Conservation (phyloP, 2,113 vertebrate genomes). For the Clarias batrachus region DNA sequence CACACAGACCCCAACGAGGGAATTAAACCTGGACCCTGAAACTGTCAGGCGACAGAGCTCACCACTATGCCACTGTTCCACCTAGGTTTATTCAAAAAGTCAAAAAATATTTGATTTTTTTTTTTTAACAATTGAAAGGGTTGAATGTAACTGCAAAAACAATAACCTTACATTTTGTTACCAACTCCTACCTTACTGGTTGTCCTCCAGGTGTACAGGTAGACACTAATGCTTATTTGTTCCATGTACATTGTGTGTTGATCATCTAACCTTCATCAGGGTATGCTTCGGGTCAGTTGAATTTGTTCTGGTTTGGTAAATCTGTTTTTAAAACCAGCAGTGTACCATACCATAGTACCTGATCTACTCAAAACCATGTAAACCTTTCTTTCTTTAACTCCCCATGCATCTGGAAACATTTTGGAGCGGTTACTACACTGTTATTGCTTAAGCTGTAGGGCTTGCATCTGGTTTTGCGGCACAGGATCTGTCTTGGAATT, state of each 20-base stretch:
- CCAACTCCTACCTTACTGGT: neutral
- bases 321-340: neutral
- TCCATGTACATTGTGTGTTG: neutral
- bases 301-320: neutral
- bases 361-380: neutral
- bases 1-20: too few species aligned
- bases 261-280: neutral
- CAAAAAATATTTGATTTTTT: too few species aligned
- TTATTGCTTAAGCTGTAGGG: neutral
- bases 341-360: neutral
- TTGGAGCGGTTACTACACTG: neutral
- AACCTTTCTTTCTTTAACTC: neutral
- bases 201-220: neutral
- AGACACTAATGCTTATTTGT: neutral
- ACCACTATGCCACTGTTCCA: too few species aligned
- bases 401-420: neutral
- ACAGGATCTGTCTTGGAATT: neutral
- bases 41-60: too few species aligned
- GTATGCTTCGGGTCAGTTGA: neutral
- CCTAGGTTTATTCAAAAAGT: too few species aligned
- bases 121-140: neutral
- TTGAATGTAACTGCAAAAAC: neutral
- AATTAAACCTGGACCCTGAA: too few species aligned
- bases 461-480: neutral
- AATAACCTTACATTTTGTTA: neutral